A percentile compares a stretch with the other conserved stretches of the same genome.
Conservation (phyloP, 2,113 vertebrate genomes). For the Dissostichus mawsoni region DNA sequence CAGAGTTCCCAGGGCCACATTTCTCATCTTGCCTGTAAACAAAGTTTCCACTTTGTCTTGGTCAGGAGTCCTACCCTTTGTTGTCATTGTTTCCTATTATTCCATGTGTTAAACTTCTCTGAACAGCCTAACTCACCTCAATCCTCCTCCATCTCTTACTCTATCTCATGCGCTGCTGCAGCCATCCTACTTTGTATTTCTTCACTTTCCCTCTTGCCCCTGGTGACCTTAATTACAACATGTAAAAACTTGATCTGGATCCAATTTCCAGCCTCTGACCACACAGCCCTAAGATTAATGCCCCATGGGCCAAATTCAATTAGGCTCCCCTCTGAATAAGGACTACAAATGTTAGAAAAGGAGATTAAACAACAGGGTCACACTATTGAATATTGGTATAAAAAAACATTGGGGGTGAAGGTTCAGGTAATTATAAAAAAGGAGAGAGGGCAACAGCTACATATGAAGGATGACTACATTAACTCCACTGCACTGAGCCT, state of each 20-base stretch:
- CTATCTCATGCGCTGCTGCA: background rate
- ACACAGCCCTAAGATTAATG: constrained; percentile 68
- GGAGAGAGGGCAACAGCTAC: background rate
- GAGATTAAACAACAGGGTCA: constrained; percentile 38
- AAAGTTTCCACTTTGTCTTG: background rate
- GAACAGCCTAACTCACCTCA: background rate
- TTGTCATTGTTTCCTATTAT: background rate
- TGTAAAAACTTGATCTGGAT: constrained; percentile 77
- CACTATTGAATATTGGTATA: background rate
- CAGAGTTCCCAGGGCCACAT: background rate
- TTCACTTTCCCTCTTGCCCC: constrained; percentile 31
- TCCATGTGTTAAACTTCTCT: background rate
- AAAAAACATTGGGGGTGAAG: constrained; percentile 15
- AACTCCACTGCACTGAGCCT: background rate
- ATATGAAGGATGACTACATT: constrained; percentile 3
- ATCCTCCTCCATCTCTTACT: background rate
- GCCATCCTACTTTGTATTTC: constrained; percentile 6
- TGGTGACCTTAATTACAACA: constrained; percentile 81
- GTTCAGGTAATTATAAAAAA: constrained; percentile 23
- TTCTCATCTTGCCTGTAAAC: background rate
- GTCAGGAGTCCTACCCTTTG: background rate
- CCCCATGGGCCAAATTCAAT: constrained; percentile 78
- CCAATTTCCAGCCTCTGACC: constrained; percentile 70
- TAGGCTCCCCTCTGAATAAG: constrained; percentile 64
- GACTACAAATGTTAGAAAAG: constrained; percentile 33